Evolutionary conservation across 2,797 vertebrate species (phyloP), one percentile per base, ranked within the genome.

Genomic region (Discoglossus pictus): DNA sequence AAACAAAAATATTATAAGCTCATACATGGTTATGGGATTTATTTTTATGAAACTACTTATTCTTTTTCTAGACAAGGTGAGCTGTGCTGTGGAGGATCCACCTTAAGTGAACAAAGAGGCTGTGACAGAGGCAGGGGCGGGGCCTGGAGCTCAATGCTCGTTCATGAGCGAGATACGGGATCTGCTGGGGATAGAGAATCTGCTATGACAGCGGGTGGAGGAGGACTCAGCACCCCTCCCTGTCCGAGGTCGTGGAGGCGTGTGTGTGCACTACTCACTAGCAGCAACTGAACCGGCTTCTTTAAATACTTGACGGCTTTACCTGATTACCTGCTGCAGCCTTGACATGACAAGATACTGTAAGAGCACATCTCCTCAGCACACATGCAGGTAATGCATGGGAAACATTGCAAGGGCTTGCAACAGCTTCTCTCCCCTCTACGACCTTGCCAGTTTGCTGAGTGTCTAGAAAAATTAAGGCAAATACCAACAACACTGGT

Each of bases 261-360:
- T 82, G 87, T 80, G 81, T 80, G 73, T 75, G 78, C 73, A 74
- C 81, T 84, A 85, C 84, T 84, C 83, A 73, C 71, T 75, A 81
- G 81, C 79, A n/a, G n/a, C n/a, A n/a, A 42, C 75, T 80, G 83
- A 84, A 81, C 79, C 83, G 78, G 83, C 82, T 75, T 76, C 88
- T 87, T 86, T 84, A 80, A 85, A 73, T 65, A 80, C 81, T 80
- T 65, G 81, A 75, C 81, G 83, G 81, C 84, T 86, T 8, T 84
- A 86, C 87, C 87, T 76, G 88, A 78, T 76, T 81, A 77, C 78
- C 81, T 71, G 83, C 84, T 78, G 82, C 85, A 82, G 74, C 80
- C 73, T 78, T 82, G 74, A 78, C 85, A 80, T 74, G 79, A 84
- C 84, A 84, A 90, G 89, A 87, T 91, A 90, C 72, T 60, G 73